Percentiles rank a stretch among this genome's conserved stretches.
These are phyloP conservation scores for Boloria euphrosyne DNA, from an alignment of 2,888 invertebrate species.

Conservation along the genomic window DNA sequence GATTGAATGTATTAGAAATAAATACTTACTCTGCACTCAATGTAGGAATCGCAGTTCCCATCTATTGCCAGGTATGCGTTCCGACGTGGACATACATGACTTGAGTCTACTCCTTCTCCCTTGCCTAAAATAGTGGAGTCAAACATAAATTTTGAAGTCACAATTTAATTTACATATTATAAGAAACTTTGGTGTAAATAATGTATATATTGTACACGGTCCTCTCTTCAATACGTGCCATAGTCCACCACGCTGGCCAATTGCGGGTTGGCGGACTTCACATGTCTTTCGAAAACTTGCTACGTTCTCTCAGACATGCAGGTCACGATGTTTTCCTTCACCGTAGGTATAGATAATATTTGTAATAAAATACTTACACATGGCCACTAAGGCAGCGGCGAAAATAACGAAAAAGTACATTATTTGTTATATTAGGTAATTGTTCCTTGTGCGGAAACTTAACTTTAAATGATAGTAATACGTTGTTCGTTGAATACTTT, in stretches of 20 bases:
- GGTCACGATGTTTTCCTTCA: too few relatives aligned
- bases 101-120: conserved; percentile 6
- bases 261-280: too few relatives aligned
- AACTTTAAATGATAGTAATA: background rate
- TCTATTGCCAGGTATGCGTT: conserved; percentile 83
- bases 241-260: too few relatives aligned
- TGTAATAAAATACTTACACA: conserved; percentile 15
- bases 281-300: too few relatives aligned
- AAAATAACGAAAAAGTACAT: conserved; percentile 11
- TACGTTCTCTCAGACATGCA: too few relatives aligned
- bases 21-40: conserved; percentile 76
- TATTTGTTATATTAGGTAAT: background rate
- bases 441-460: background rate
- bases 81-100: conserved; percentile 73
- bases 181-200: background rate
- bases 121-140: conserved; percentile 33
- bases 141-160: background rate
- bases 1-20: background rate
- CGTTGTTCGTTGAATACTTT: background rate
- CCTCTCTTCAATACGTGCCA: too few relatives aligned
- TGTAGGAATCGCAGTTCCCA: conserved; percentile 85
- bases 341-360: too few relatives aligned
- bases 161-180: background rate
- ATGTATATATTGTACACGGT: too few relatives aligned
- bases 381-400: background rate